Percentiles rank a stretch among this genome's conserved stretches.
These are phyloP conservation scores for Ceratotherium simum DNA, from an alignment of 2,113 vertebrate genomes.

Conservation along the genomic window DNA sequence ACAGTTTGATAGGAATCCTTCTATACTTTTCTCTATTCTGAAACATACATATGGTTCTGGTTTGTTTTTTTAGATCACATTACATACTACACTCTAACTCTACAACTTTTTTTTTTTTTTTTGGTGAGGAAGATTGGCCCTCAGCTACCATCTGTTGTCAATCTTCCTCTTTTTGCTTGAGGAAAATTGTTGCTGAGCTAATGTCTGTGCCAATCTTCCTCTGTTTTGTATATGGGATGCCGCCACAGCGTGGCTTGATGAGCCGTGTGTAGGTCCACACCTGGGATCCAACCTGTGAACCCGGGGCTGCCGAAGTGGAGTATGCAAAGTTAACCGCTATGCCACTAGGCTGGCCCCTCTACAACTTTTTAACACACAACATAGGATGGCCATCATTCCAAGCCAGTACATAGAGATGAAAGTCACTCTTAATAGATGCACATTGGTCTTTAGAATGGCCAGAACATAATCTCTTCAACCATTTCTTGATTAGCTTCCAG, in stretches of 20 bases:
- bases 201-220: no score
- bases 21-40: slow-evolving; percentile 5
- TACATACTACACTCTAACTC: background rate
- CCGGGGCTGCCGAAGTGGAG: no score
- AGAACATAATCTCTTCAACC: slow-evolving; percentile 48
- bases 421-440: slow-evolving; percentile 31
- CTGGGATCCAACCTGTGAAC: no score
- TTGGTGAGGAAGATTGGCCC: no score
- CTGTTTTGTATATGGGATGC: no score
- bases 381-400: slow-evolving; percentile 11
- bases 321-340: no score
- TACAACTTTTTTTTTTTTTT: background rate
- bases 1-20: background rate
- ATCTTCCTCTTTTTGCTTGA: no score
- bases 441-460: background rate
- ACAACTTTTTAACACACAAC: slow-evolving; percentile 14
- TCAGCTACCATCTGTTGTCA: no score
- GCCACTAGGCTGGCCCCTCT: background rate
- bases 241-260: no score
- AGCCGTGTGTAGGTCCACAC: no score
- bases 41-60: background rate
- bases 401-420: background rate
- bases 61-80: background rate
- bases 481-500: background rate
- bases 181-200: no score